Base-by-base conservation (phyloP, 2,888 invertebrate species). In the Hybos culiciformis region DNA sequence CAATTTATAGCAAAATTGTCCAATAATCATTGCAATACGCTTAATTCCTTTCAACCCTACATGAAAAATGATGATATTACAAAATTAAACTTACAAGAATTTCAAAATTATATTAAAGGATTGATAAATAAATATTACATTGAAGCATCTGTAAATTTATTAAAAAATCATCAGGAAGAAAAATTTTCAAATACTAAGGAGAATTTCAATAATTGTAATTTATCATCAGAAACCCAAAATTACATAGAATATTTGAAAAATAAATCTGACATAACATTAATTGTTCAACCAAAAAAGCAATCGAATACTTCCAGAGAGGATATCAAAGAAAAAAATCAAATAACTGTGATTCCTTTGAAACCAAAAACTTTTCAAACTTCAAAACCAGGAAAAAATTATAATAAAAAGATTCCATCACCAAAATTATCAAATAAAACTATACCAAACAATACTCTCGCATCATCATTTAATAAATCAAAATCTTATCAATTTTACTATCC, bases 191-290 rank as follows among this genome's bases (percentile, higher is more conserved):
- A 58, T 45, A 57, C 57, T 49, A 51, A 19, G 45, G 43, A 14
- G 50, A 37, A 51, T 56, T 39, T 39, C 15, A 39, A 45, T 15
- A 51, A n/a, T n/a, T n/a, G n/a, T n/a, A n/a, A 17, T 49, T 20
- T 38, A 51, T 33, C 42, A 44, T 4, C 46, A 49, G n/a, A 63
- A 48, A 64, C 64, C 2, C 62, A 64, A 46, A 60, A 65, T 39
- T 64, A 64, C 19, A 61, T 66, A 44, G 66, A 66, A 46, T 66
- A 64, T 55, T 54, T 67, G 50, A 61, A 61, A 29, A 67, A 66
- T 44, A 67, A 66, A 44, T 62, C 62, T 48, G 66, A 66, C 37
- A 65, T 65, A 3, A 65, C 65, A 8, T 49, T 66, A 18, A 67
- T 66, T 20, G 62, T 65, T 39, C 59, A 63, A 23, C 61, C 66